Base-by-base conservation (phyloP, 2,888 invertebrate species). In the Acanthosepion pharaonis region DNA sequence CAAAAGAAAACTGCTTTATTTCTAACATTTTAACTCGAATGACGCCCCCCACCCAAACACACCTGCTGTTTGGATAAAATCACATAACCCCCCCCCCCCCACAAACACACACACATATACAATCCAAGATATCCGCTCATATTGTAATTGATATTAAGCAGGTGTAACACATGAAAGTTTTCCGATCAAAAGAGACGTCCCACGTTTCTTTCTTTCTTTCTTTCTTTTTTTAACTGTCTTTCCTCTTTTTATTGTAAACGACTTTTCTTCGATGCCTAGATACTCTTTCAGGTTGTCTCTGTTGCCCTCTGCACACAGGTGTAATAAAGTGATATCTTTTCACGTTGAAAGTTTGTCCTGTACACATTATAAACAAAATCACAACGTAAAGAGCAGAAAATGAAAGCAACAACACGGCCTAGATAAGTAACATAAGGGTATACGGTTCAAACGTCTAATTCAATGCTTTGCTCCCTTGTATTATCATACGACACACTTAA, bases 151-250 rank as follows among this genome's bases (percentile, higher is more conserved):
- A 78, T 78, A 78, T 78, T 15, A 78, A 78, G n/a, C 78, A 78
- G 78, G 78, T 78, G 78, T 78, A n/a, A 78, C 78, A 78, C n/a
- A 78, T 78, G 78, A 78, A 78, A 78, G n/a, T 8, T n/a, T 78
- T 78, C 78, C n/a, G 78, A 78, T 78, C 8, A 78, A 78, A 78
- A 78, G 78, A 78, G n/a, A 78, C 78, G 78, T 78, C 28, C 28
- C 9, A 42, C 42, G 42, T 78, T 78, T 28, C 8, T 64, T 64
- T 64, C 8, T 64, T 64, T 78, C 0, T 78, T 78, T 33, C 33
- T 33, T 78, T n/a, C n/a, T n/a, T n/a, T n/a, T n/a, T 59, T 59
- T 59, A 23, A 23, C 59, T 59, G 23, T 59, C 59, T 59, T 59
- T 59, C 20, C 59, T 23, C 59, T 59, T 59, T 59, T 59, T 59